Percentiles rank a stretch among this genome's conserved stretches.
These are phyloP conservation scores for Ophion costatus DNA, from an alignment of 2,888 invertebrate species.

Conservation along the genomic window DNA sequence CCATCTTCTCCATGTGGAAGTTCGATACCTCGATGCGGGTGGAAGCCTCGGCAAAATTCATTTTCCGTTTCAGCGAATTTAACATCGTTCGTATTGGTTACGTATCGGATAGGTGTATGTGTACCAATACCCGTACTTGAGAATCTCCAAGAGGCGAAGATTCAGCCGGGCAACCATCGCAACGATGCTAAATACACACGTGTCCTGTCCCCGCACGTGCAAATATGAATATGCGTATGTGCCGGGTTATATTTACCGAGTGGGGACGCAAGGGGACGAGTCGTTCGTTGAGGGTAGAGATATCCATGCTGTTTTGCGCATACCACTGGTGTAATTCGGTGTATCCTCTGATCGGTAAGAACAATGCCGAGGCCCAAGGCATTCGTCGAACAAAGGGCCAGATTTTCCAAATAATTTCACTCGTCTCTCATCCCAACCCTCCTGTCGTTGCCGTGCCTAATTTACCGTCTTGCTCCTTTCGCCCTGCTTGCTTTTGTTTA, in stretches of 20 bases:
- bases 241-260: slow-evolving; percentile 41
- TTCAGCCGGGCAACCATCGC: neutral
- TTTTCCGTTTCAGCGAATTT: slow-evolving; percentile 52
- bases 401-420: slow-evolving; percentile 80
- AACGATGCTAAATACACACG: slow-evolving; percentile 45
- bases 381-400: slow-evolving; percentile 58
- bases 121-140: neutral
- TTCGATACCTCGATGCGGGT: slow-evolving; percentile 50
- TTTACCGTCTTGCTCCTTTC: slow-evolving; percentile 29
- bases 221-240: slow-evolving; percentile 55
- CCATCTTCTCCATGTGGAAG: slow-evolving; percentile 33
- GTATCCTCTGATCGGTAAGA: slow-evolving; percentile 62
- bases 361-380: slow-evolving; percentile 58
- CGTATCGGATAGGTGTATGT: neutral
- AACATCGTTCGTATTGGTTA: slow-evolving; percentile 14
- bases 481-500: slow-evolving; percentile 71
- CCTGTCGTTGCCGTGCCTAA: slow-evolving; percentile 45
- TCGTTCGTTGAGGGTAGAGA: slow-evolving; percentile 35
- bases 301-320: slow-evolving; percentile 54
- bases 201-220: slow-evolving; percentile 48
- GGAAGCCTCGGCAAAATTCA: slow-evolving; percentile 45
- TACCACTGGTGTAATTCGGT: slow-evolving; percentile 61
- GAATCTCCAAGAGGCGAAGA: slow-evolving; percentile 2
- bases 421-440: slow-evolving; percentile 53
- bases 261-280: neutral